phyloP scores from a whole-genome alignment of 2,888 invertebrate genomes.

The Caenorhabditis afra region DNA sequence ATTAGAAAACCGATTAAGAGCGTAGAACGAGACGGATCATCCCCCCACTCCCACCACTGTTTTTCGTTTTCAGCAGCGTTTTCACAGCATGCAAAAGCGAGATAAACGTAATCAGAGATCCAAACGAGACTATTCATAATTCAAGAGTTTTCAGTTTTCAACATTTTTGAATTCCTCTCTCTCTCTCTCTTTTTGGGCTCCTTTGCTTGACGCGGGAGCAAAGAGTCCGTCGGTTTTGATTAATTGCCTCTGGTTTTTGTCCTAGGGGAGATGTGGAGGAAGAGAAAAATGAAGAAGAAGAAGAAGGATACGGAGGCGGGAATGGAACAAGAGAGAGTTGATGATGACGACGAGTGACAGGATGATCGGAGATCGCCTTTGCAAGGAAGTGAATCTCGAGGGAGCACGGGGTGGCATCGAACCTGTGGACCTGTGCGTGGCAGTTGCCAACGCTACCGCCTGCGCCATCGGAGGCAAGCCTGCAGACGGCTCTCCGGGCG shows the following conservation, averaged over 20 bases:
- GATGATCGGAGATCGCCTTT: neutral
- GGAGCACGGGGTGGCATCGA: no score
- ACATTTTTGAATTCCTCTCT: conserved; percentile 22
- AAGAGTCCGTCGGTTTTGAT: conserved; percentile 40
- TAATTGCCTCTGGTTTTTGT: conserved; percentile 31
- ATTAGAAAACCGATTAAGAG: conserved; percentile 22
- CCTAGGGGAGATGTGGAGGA: conserved; percentile 6
- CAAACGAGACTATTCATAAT: neutral
- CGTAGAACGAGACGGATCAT: neutral
- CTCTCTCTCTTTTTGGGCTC: no score
- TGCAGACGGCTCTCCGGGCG: no score
- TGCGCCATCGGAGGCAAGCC: no score
- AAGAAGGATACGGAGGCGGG: neutral
- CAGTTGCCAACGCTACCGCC: no score
- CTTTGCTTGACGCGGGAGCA: conserved; percentile 1
- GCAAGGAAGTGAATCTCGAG: neutral
- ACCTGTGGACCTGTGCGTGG: no score
- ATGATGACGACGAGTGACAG: neutral
- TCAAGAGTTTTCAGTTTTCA: conserved; percentile 1
- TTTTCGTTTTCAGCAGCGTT: neutral
- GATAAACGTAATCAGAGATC: no score
- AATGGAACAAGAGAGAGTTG: conserved; percentile 2
- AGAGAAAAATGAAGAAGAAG: neutral
- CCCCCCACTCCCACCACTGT: neutral
- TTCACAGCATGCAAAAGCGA: no score